Conservation (phyloP, 1,140 invertebrate species). For the Bombus sibiricus region DNA sequence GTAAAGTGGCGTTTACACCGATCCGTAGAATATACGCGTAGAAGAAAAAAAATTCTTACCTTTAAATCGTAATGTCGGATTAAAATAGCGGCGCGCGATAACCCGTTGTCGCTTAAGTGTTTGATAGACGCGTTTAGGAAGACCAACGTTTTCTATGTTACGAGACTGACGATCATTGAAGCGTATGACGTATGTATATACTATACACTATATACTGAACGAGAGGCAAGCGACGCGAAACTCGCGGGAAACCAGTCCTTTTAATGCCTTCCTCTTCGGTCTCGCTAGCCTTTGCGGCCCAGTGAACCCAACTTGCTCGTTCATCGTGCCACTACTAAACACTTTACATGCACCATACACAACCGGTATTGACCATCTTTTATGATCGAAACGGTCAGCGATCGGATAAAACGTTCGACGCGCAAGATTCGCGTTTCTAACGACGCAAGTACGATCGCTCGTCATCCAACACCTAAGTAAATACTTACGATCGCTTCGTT, state of each 20-base stretch:
- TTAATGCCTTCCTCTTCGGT: slow-evolving; percentile 14
- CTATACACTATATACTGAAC: background rate
- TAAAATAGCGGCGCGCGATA: background rate
- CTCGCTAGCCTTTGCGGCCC: background rate
- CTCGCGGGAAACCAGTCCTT: background rate
- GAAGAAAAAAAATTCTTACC: slow-evolving; percentile 21
- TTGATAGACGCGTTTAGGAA: slow-evolving; percentile 35
- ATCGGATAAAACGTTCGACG: background rate
- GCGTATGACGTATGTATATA: background rate
- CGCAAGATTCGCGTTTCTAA: background rate
- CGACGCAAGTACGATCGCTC: background rate
- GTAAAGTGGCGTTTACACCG: slow-evolving; percentile 59
- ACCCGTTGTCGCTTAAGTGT: slow-evolving; percentile 16
- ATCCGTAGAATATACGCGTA: slow-evolving; percentile 51
- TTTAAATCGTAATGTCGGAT: slow-evolving; percentile 40
- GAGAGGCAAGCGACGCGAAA: background rate
- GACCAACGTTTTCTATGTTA: slow-evolving; percentile 57
- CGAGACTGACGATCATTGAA: slow-evolving; percentile 49
- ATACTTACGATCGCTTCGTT: background rate
- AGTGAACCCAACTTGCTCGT: background rate
- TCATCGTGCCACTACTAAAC: slow-evolving; percentile 1
- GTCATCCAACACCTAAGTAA: background rate
- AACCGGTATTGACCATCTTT: background rate
- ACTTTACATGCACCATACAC: background rate
- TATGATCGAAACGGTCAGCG: background rate